Conservation (phyloP, 2,888 invertebrate species). For the Nebria salina region DNA sequence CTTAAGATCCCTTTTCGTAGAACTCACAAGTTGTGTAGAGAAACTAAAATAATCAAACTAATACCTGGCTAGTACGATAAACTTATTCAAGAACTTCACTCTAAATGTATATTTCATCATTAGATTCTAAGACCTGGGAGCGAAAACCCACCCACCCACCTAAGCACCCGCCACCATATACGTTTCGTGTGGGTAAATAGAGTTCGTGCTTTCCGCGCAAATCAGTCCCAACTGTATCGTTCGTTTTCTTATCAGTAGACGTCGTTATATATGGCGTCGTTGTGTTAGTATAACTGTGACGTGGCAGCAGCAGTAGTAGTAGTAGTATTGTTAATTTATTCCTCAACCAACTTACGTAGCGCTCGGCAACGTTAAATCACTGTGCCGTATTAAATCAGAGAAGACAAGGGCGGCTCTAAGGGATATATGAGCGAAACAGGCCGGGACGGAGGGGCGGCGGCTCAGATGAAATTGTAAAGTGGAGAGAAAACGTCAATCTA, state of each 20-base stretch:
- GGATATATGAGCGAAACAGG: neutral
- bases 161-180: no score
- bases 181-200: no score
- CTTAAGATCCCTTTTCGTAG: no score
- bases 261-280: neutral
- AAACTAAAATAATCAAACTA: neutral
- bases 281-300: neutral
- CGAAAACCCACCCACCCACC: neutral
- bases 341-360: slow-evolving; percentile 20
- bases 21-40: no score
- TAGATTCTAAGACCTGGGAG: neutral
- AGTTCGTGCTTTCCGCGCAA: neutral
- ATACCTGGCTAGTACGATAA: neutral
- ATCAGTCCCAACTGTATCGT: neutral
- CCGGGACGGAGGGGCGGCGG: neutral
- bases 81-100: neutral
- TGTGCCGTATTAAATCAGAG: neutral
- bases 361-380: neutral
- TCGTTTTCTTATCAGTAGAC: neutral
- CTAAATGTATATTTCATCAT: slow-evolving; percentile 32
- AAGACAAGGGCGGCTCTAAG: slow-evolving; percentile 3
- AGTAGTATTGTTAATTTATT: slow-evolving; percentile 32
- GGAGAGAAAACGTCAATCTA: slow-evolving; percentile 37
- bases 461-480: neutral
- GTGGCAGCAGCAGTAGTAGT: neutral